Base-by-base conservation (phyloP, 2,113 vertebrate genomes). In the Ardeotis arabs region DNA sequence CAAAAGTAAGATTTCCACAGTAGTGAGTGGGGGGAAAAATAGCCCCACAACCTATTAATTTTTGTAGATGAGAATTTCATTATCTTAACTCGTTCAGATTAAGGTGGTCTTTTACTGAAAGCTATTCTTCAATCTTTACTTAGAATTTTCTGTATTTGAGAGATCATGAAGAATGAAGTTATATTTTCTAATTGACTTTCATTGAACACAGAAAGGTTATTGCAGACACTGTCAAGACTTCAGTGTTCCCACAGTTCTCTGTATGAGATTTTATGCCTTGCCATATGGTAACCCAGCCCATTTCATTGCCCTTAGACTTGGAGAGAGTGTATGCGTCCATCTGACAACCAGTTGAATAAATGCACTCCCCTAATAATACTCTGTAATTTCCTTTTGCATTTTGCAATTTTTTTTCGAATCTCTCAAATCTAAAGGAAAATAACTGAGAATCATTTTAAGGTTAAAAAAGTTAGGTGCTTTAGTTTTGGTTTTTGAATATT, bases 151-250 rank as follows among this genome's bases (percentile, higher is more conserved):
- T 77, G 28, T 80, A 58, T 91, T 84, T 93, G 59, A 78, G 59
- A 52, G 16, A 52, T 86, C 44, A 81, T 0, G 0, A 52, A 81
- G 60, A 88, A 37, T 83, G 39, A 91, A 94, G 25, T 77, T 84
- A 74, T 52, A 53, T 49, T 90, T 93, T 94, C 44, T 93, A 59
- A 93, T 80, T 88, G 93, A 94, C 75, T 93, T 86, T 84, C 93
- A 64, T 45, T 92, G 79, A 92, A 47, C 24, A n/a, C 68, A 44
- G 50, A 91, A 90, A 91, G 68, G 64, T 95, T 84, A 77, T 33
- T 90, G 72, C 59, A 63, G 55, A 67, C 80, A 89, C 77, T 92
- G 50, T 91, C 70, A 91, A 67, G 75, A 67, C 60, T 95, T 31
- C 28, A 56, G 66, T 87, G n/a, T 87, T 92, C 84, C 92, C 85